Conservation (phyloP, 2,113 vertebrate species). For the Chascanopsetta lugubris region DNA sequence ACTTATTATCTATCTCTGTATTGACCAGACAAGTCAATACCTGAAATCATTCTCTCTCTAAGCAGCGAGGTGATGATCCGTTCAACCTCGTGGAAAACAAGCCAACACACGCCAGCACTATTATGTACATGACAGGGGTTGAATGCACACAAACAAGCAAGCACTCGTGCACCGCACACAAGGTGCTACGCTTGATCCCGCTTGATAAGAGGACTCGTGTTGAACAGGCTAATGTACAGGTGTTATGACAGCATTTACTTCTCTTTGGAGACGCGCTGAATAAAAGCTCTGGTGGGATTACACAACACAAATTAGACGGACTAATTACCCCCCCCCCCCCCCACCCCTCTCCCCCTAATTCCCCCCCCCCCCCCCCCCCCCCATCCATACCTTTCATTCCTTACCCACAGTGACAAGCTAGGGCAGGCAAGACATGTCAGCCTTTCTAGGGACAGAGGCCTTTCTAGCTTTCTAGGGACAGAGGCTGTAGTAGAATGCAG, state of each 20-base stretch:
- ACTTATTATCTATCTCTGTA: too few species aligned
- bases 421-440: slow-evolving; percentile 51
- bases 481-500: not conserved
- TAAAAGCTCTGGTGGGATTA: slow-evolving; percentile 34
- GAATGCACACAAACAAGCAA: slow-evolving; percentile 52
- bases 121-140: slow-evolving; percentile 12
- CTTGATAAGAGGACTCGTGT: slow-evolving; percentile 19
- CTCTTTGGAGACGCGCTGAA: slow-evolving; percentile 5
- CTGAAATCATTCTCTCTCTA: not conserved
- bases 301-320: slow-evolving; percentile 67
- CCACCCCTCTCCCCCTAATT: too few species aligned
- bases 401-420: slow-evolving; percentile 58
- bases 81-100: slow-evolving; percentile 57
- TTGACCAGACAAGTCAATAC: not conserved
- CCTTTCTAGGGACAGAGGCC: slow-evolving; percentile 13
- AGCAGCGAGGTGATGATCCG: slow-evolving; percentile 16
- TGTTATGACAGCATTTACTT: slow-evolving; percentile 44
- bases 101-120: slow-evolving; percentile 62
- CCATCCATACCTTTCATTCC: slow-evolving; percentile 64
- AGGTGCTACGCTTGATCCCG: not conserved
- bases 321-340: slow-evolving; percentile 74
- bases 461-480: slow-evolving; percentile 20
- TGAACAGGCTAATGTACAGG: slow-evolving; percentile 40
- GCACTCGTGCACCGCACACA: slow-evolving; percentile 18
- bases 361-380: slow-evolving; percentile 57